Base-by-base conservation (phyloP, 2,888 invertebrate genomes). In the Agonum fuliginosum region DNA sequence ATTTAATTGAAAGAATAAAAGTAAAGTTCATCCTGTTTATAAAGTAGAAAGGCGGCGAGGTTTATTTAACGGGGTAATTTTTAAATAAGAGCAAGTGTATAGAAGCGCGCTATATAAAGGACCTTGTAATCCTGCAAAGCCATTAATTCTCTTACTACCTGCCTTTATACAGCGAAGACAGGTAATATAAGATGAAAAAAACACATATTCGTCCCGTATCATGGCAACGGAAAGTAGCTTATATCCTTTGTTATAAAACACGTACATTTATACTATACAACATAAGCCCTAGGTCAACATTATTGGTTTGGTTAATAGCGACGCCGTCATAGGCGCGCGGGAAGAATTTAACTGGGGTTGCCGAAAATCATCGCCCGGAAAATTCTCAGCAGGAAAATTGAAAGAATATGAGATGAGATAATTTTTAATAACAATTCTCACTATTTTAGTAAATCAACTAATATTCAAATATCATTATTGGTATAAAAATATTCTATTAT, bases 271-370 rank as follows among this genome's bases (percentile, higher is more conserved):
- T 73, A 54, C 54, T 30, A 54, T 41, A 73, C 62, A 73, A 73
- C 62, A 73, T 75, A 75, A 75, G 75, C 75, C 67, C 75, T 75
- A 67, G 75, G 75, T 65, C 75, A 75, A 75, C 75, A 75, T 67
- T 75, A 75, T 75, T 75, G 67, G 75, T 43, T 67, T 75, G 75
- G 75, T 30, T 75, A 75, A 75, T 67, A 75, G 67, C 19, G 48
- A 12, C 20, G 51, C 34, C 8, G 5, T 8, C 75, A 75, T 34
- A 27, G 37, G 34, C 48, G 75, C 34, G 12, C 62, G 8, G 5
- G 10, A n/a, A n/a, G 17, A 17, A 17, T 27, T 62, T 2, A 27
- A 3, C 8, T 8, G 12, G 3, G 14, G 24, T 30, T 3, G 54
- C 6, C 17, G 5, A 27, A 30, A 30, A 62, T 17, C 27, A 62